Conservation (phyloP, 2,888 invertebrate genomes). For the Lasioglossum villosulum region DNA sequence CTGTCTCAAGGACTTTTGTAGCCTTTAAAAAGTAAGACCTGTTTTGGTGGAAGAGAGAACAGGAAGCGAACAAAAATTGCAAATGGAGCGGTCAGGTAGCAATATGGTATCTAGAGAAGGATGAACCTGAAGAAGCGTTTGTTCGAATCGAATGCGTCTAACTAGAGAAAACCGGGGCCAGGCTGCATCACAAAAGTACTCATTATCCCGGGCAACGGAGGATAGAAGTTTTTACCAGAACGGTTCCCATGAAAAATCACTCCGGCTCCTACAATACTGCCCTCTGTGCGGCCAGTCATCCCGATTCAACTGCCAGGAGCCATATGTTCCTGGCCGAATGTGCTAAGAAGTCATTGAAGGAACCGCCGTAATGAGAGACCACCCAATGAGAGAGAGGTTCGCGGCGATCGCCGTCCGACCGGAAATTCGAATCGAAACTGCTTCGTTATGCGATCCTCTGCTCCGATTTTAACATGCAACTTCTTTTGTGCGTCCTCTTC, state of each 20-base stretch:
- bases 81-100: neutral
- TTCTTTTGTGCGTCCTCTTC: neutral
- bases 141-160: neutral
- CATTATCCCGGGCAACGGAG: slow-evolving; percentile 26
- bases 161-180: slow-evolving; percentile 1
- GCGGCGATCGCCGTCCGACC: slow-evolving; percentile 66
- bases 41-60: neutral
- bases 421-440: slow-evolving; percentile 64
- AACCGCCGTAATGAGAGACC: slow-evolving; percentile 73
- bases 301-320: slow-evolving; percentile 67
- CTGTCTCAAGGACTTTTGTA: neutral
- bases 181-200: slow-evolving; percentile 30
- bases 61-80: neutral
- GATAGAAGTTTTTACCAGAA: slow-evolving; percentile 55
- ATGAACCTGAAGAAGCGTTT: slow-evolving; percentile 3
- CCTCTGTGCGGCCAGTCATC: slow-evolving; percentile 70
- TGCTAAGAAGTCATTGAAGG: slow-evolving; percentile 71
- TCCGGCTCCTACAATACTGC: slow-evolving; percentile 65
- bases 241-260: slow-evolving; percentile 70
- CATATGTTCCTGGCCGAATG: slow-evolving; percentile 71
- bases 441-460: slow-evolving; percentile 64
- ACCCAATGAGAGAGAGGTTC: slow-evolving; percentile 68
- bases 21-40: neutral
- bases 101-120: neutral
- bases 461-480: slow-evolving; percentile 20